Conservation (phyloP, 2,888 invertebrate genomes). For the Lasioglossum vierecki region DNA sequence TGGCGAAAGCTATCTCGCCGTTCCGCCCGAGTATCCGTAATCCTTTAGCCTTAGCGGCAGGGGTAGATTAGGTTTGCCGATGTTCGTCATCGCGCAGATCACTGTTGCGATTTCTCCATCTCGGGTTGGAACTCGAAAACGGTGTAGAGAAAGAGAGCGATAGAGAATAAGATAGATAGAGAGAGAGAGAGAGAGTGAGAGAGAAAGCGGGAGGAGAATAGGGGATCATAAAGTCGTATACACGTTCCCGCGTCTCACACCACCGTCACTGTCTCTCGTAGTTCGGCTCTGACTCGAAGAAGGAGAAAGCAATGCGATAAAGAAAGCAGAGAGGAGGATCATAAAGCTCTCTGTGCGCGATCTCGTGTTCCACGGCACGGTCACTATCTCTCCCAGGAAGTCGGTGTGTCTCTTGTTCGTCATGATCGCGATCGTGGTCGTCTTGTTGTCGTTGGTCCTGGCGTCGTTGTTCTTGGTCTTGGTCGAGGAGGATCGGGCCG, state of each 20-base stretch:
- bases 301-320: background rate
- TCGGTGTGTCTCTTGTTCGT: background rate
- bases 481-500: conserved; percentile 28
- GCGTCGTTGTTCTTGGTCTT: conserved; percentile 5
- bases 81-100: background rate
- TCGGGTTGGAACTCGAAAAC: background rate
- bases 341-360: background rate
- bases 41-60: background rate
- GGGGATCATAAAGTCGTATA: background rate
- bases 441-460: background rate
- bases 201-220: background rate
- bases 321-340: background rate
- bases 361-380: conserved; percentile 3
- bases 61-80: background rate
- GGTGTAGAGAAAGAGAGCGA: background rate
- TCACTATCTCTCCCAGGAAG: conserved; percentile 1
- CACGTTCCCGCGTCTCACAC: background rate
- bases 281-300: conserved; percentile 1
- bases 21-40: background rate
- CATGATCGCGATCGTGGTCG: background rate
- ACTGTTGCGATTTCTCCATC: background rate
- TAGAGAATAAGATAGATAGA: background rate
- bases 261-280: background rate
- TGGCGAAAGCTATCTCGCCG: background rate
- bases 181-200: background rate